A percentile compares a stretch with the other conserved stretches of the same genome.
phyloP scores from a whole-genome alignment of 2,888 invertebrate genomes.

The Phengaris arion region DNA sequence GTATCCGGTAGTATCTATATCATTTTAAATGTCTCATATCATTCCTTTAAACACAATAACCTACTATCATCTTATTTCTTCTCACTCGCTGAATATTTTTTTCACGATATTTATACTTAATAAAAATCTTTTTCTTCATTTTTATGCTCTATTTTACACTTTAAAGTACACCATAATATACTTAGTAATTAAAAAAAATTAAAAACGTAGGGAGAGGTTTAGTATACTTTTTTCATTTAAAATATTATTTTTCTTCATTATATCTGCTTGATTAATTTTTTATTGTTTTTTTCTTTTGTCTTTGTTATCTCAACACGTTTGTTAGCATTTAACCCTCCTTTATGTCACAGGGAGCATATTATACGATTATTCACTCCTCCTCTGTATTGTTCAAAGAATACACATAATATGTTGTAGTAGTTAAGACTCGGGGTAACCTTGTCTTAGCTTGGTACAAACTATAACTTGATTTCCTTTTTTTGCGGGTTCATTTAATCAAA shows the following conservation, averaged over 20 bases:
- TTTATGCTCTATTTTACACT: not conserved
- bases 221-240: not conserved
- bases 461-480: not conserved
- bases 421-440: not conserved
- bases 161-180: not conserved
- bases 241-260: not conserved
- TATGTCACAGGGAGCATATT: slow-evolving; percentile 2
- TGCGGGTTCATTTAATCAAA: no score
- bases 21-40: no score
- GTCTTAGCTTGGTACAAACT: not conserved
- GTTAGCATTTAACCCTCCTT: slow-evolving; percentile 10
- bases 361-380: not conserved
- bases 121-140: not conserved
- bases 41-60: no score
- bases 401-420: not conserved
- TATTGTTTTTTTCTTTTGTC: slow-evolving; percentile 9
- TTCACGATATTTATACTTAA: not conserved
- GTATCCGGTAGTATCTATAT: no score
- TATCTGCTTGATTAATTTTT: slow-evolving; percentile 11
- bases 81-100: not conserved
- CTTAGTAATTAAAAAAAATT: not conserved
- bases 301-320: not conserved
- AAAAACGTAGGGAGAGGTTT: not conserved
- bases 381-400: slow-evolving; percentile 1
- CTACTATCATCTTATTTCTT: no score